Conservation (phyloP, 2,888 invertebrate genomes). For the Ephialtes manifestator region DNA sequence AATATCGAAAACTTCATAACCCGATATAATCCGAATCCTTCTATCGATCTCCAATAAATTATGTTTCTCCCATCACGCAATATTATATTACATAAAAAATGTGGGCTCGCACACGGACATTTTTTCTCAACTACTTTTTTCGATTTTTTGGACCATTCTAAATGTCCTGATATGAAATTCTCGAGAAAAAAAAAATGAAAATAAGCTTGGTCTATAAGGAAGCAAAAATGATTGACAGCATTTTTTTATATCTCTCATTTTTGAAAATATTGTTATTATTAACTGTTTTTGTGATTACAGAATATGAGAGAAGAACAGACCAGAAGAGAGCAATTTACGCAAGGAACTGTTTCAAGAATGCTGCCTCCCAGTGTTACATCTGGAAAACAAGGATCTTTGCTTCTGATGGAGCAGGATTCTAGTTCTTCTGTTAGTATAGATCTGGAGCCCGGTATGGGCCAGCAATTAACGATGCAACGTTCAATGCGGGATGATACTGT, state of each 20-base stretch:
- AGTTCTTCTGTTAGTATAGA: slow-evolving; percentile 91
- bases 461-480: slow-evolving; percentile 86
- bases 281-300: slow-evolving; percentile 81
- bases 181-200: background rate
- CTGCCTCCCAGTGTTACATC: slow-evolving; percentile 89
- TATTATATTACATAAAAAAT: no score
- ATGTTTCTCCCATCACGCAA: no score
- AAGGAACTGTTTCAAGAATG: slow-evolving; percentile 89
- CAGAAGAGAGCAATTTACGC: slow-evolving; percentile 96
- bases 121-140: no score
- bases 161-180: background rate
- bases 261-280: no score
- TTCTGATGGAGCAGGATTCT: slow-evolving; percentile 83
- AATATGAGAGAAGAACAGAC: slow-evolving; percentile 98
- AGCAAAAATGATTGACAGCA: no score
- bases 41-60: no score
- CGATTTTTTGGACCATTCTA: no score
- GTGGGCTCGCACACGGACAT: no score
- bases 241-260: no score
- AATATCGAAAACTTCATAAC: no score
- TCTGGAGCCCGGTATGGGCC: slow-evolving; percentile 89
- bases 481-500: slow-evolving; percentile 82
- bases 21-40: no score
- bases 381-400: slow-evolving; percentile 85
- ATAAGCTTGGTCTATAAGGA: background rate